phyloP scores from a whole-genome alignment of 2,113 vertebrate genomes.

The Gorilla gorilla region DNA sequence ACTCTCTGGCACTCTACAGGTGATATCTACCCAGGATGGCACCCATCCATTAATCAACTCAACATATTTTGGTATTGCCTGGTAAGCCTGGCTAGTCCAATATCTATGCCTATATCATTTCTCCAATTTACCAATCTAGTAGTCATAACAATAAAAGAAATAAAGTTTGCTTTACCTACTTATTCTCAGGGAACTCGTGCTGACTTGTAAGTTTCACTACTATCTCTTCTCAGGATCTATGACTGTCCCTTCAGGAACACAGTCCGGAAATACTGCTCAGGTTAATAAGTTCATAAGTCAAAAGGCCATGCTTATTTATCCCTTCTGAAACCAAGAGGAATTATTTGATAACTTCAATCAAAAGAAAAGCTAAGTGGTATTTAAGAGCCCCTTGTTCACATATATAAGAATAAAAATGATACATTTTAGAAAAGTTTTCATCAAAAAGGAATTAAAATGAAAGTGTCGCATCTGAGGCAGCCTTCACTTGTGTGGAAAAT shows the following conservation, averaged over 20 bases:
- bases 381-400: neutral
- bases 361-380: neutral
- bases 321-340: neutral
- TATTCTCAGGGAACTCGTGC: neutral
- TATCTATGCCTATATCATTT: neutral
- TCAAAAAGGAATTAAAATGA: constrained; percentile 2
- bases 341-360: neutral
- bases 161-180: neutral
- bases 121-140: neutral
- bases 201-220: neutral
- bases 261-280: neutral
- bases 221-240: neutral
- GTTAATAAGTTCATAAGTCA: neutral
- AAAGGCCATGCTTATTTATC: neutral
- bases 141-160: neutral
- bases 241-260: neutral
- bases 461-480: neutral
- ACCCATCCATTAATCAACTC: neutral
- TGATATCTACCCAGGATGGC: neutral
- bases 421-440: neutral
- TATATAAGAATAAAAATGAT: neutral
- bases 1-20: neutral
- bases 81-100: neutral
- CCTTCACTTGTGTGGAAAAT: neutral
- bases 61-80: neutral